phyloP scores from a whole-genome alignment of 2,113 vertebrate species.

The Chionodraco myersi region DNA sequence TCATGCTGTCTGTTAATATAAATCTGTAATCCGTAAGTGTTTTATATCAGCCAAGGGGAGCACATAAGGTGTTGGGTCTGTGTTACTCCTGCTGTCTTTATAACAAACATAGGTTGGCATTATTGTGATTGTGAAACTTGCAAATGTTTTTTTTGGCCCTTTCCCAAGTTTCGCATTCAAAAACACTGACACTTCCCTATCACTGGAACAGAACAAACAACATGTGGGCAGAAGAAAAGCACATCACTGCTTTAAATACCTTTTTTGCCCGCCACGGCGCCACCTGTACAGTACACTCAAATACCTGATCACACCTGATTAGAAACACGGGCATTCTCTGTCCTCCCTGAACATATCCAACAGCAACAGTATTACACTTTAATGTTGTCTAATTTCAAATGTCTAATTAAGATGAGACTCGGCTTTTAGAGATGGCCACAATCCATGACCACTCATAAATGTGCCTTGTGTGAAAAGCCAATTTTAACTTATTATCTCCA shows the following conservation, averaged over 20 bases:
- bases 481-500: too few relatives aligned
- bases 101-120: background rate
- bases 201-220: background rate
- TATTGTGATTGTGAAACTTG: slow-evolving; percentile 5
- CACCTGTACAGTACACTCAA: background rate
- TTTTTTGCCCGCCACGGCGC: background rate
- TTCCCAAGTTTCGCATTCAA: background rate
- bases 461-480: too few relatives aligned
- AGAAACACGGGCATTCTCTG: background rate
- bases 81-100: background rate
- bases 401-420: too few relatives aligned
- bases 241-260: background rate
- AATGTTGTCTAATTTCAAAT: too few relatives aligned
- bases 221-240: background rate
- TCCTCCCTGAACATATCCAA: too few relatives aligned
- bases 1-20: background rate
- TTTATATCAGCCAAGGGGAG: background rate
- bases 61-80: background rate
- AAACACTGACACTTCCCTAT: background rate
- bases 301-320: background rate
- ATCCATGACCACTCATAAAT: background rate
- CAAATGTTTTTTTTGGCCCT: slow-evolving; percentile 9
- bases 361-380: too few relatives aligned
- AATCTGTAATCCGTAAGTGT: background rate
- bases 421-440: too few relatives aligned